Conservation (phyloP, 2,888 invertebrate genomes). For the Mechanitis mazaeus region DNA sequence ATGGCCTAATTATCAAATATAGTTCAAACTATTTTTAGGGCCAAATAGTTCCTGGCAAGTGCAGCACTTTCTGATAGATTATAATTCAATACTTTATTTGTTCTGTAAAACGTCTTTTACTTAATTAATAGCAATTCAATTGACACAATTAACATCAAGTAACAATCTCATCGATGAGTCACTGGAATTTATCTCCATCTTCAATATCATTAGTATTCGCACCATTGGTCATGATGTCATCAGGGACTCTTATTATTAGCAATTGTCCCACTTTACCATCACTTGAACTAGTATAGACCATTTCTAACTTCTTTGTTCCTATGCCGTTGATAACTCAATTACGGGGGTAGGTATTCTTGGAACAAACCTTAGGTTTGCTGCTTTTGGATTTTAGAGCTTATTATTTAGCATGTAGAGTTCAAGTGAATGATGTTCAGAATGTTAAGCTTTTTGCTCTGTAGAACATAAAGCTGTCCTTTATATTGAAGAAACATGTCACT, state of each 20-base stretch:
- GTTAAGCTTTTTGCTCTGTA: constrained; percentile 12
- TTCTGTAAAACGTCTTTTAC: not conserved
- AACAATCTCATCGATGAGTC: not conserved
- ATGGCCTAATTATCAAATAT: no score
- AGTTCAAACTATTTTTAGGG: no score
- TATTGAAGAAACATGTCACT: constrained; percentile 11
- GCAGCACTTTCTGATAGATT: no score
- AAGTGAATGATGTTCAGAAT: not conserved
- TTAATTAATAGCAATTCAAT: constrained; percentile 1
- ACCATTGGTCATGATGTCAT: constrained; percentile 43
- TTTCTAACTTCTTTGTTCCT: constrained; percentile 33
- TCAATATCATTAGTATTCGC: constrained; percentile 22
- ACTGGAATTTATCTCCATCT: constrained; percentile 4
- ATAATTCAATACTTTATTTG: no score
- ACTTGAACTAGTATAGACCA: constrained; percentile 36
- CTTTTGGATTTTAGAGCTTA: not conserved
- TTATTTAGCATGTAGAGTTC: not conserved
- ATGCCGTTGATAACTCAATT: constrained; percentile 26
- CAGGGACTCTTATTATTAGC: constrained; percentile 42
- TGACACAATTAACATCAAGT: not conserved
- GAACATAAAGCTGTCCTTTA: constrained; percentile 18
- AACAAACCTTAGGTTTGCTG: constrained; percentile 7
- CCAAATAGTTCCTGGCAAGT: no score
- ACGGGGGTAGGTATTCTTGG: constrained; percentile 20
- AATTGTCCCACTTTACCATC: constrained; percentile 49